These are phyloP conservation scores for Psilopsiagon aurifrons DNA, from an alignment of 2,113 vertebrate genomes.

Conservation along the genomic window DNA sequence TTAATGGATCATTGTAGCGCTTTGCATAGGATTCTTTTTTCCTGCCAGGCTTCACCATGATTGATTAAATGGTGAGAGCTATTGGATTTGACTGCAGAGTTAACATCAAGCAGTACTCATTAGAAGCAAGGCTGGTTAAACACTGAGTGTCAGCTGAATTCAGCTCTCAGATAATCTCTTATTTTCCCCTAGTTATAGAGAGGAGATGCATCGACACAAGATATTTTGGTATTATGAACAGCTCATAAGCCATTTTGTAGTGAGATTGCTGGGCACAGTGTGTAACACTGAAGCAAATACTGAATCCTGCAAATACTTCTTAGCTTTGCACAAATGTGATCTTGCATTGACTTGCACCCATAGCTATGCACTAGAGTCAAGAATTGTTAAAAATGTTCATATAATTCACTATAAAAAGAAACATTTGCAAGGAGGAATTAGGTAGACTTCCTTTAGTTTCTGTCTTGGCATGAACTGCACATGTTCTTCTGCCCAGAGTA, in stretches of 20 bases:
- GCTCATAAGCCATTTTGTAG: neutral
- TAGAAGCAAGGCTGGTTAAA: neutral
- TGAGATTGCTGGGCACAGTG: neutral
- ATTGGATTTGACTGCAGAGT: neutral
- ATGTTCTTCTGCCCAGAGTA: neutral
- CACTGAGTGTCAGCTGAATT: neutral
- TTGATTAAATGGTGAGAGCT: neutral
- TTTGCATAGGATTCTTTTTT: neutral
- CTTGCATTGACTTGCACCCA: neutral
- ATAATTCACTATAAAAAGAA: neutral
- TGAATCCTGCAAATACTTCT: neutral
- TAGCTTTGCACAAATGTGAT: accelerated
- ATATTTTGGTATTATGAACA: neutral
- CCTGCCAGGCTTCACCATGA: neutral
- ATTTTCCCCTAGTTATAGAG: neutral
- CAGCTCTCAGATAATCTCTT: neutral
- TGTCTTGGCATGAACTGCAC: neutral
- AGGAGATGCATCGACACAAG: neutral
- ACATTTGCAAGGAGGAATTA: neutral
- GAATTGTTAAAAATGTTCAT: neutral
- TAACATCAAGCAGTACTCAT: neutral
- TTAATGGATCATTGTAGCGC: neutral
- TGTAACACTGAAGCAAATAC: neutral
- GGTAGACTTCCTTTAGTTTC: neutral
- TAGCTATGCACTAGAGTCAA: neutral